Evolutionary conservation across 2,888 invertebrate species (phyloP).

Genomic region (Archips crataeganus): DNA sequence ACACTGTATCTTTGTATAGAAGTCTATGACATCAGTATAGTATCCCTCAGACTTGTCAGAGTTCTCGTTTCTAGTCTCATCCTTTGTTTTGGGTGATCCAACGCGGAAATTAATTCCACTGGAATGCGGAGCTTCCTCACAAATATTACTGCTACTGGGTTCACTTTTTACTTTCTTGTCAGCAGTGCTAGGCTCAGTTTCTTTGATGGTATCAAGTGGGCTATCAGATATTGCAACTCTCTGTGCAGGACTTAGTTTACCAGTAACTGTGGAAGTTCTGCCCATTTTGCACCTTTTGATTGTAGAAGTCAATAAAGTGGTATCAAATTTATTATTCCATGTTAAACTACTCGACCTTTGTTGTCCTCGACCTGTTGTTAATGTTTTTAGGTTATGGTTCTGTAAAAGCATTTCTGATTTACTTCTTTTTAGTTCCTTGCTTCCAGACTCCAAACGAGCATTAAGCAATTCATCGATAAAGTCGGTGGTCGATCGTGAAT

Average conservation of each 20-base stretch:
- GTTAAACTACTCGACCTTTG: conserved; percentile 89
- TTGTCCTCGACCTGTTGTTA: conserved; percentile 84
- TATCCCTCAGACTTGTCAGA: conserved; percentile 76
- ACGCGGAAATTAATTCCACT: conserved; percentile 76
- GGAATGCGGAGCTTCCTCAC: conserved; percentile 75
- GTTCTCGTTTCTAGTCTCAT: conserved; percentile 66
- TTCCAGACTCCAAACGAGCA: conserved; percentile 78
- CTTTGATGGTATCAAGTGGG: conserved; percentile 71
- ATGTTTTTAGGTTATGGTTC: conserved; percentile 78
- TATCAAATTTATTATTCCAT: conserved; percentile 90
- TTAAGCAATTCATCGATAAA: conserved; percentile 86
- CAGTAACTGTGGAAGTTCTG: conserved; percentile 75
- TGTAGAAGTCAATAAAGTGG: conserved; percentile 84
- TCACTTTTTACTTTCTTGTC: conserved; percentile 74
- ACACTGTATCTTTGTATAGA: conserved; percentile 83
- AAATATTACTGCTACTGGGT: conserved; percentile 59
- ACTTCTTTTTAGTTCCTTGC: conserved; percentile 87
- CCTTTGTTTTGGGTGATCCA: conserved; percentile 74
- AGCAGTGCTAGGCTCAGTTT: conserved; percentile 56
- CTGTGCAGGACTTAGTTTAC: conserved; percentile 77
- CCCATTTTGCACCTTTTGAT: conserved; percentile 89
- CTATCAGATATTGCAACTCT: conserved; percentile 64
- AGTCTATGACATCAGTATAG: conserved; percentile 81
- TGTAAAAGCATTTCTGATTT: conserved; percentile 88
- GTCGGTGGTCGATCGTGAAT: conserved; percentile 81